These are phyloP conservation scores for Poeciliopsis retropinna DNA, from an alignment of 2,113 vertebrate genomes.

Conservation along the genomic window DNA sequence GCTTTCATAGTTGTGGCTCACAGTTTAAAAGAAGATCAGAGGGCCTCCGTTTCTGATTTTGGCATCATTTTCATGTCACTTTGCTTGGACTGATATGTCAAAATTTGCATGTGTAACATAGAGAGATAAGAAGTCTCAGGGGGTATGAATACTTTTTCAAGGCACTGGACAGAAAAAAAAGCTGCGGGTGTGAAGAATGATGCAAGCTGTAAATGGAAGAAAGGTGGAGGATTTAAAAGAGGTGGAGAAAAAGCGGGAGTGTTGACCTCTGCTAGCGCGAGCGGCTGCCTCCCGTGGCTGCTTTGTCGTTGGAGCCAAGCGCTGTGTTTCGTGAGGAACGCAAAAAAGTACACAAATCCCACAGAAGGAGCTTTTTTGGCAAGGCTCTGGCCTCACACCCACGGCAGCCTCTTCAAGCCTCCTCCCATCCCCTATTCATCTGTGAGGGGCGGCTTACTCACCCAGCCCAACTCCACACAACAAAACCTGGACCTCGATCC, in stretches of 20 bases:
- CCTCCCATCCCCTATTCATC: slow-evolving; percentile 92
- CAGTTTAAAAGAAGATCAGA: no score
- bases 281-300: slow-evolving; percentile 64
- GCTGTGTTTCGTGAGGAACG: slow-evolving; percentile 72
- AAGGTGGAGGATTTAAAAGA: slow-evolving; percentile 40
- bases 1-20: background rate
- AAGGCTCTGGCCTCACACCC: slow-evolving; percentile 78
- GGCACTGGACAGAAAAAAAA: background rate
- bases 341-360: slow-evolving; percentile 84
- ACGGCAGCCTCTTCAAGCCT: slow-evolving; percentile 79
- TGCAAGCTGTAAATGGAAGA: slow-evolving; percentile 35
- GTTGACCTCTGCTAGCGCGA: slow-evolving; percentile 61
- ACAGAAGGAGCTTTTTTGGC: slow-evolving; percentile 84
- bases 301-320: slow-evolving; percentile 70
- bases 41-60: no score
- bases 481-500: slow-evolving; percentile 75
- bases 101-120: background rate
- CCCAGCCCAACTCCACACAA: slow-evolving; percentile 74
- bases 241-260: slow-evolving; percentile 30
- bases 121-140: background rate
- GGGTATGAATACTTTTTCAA: background rate
- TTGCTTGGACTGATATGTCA: background rate
- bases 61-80: background rate
- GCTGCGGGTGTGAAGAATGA: background rate
- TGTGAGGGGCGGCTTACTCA: slow-evolving; percentile 79